These are phyloP conservation scores for Thyatira batis DNA, from an alignment of 2,888 invertebrate species.

Conservation along the genomic window DNA sequence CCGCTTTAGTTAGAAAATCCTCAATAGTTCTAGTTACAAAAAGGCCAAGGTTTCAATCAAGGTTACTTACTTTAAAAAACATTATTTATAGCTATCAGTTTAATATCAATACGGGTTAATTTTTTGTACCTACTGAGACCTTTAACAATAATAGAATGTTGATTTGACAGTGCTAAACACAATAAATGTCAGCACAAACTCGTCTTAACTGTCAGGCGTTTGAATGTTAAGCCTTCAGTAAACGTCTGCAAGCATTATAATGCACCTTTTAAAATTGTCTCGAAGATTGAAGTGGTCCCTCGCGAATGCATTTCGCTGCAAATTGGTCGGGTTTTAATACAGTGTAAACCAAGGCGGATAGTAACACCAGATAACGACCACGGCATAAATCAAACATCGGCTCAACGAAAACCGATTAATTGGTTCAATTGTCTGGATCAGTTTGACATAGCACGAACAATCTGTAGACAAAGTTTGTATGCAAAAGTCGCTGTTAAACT, in stretches of 20 bases:
- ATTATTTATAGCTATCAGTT: background rate
- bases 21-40: background rate
- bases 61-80: background rate
- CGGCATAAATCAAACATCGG: constrained; percentile 49
- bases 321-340: background rate
- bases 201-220: background rate
- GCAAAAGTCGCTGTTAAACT: constrained; percentile 70
- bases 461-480: constrained; percentile 72
- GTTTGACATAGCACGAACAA: constrained; percentile 71
- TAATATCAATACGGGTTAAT: constrained; percentile 12
- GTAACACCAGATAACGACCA: constrained; percentile 1
- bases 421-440: constrained; percentile 70
- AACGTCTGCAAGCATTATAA: background rate
- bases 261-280: background rate
- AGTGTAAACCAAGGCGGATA: background rate
- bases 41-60: background rate
- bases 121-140: constrained; percentile 21
- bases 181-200: background rate
- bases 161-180: background rate
- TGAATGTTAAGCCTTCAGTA: background rate
- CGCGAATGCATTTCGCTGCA: background rate
- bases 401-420: constrained; percentile 66
- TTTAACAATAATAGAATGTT: background rate
- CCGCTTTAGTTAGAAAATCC: constrained; percentile 14
- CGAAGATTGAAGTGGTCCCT: background rate